A percentile compares a stretch with the other conserved stretches of the same genome.
These are phyloP conservation scores for Pentamera pediparva DNA, from an alignment of 53 echinoderm and acorn worm species.

Conservation along the genomic window DNA sequence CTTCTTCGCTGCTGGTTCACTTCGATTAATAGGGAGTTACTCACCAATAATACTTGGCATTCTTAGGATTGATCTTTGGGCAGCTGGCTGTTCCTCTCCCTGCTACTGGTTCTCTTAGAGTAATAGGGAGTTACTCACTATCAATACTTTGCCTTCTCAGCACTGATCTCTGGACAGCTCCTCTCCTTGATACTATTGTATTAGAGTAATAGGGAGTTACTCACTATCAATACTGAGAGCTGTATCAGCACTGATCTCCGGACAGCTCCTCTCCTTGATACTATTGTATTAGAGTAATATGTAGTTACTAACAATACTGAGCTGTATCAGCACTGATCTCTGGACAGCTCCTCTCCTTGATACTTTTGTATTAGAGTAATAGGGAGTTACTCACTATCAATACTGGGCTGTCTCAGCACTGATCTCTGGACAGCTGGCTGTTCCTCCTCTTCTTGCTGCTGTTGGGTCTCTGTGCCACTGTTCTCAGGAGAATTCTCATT, in stretches of 20 bases:
- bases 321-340: neutral
- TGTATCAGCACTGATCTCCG: neutral
- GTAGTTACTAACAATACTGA: too few species aligned
- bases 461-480: conserved; percentile 44
- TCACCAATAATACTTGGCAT: conserved; percentile 84
- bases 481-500: conserved; percentile 62
- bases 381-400: conserved; percentile 80
- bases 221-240: too few species aligned
- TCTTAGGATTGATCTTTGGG: conserved; percentile 67
- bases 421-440: conserved; percentile 49
- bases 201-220: too few species aligned
- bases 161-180: conserved; percentile 63
- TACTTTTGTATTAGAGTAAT: too few species aligned
- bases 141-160: conserved; percentile 74
- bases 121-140: too few species aligned
- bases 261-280: neutral
- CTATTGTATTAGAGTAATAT: too few species aligned
- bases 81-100: too few species aligned
- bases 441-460: conserved; percentile 6
- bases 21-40: too few species aligned
- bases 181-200: too few species aligned
- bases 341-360: neutral
- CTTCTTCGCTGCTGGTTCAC: neutral
- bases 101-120: too few species aligned
- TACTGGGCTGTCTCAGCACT: conserved; percentile 75